Conservation (phyloP, 1,140 invertebrate species). For the Manduca sexta region DNA sequence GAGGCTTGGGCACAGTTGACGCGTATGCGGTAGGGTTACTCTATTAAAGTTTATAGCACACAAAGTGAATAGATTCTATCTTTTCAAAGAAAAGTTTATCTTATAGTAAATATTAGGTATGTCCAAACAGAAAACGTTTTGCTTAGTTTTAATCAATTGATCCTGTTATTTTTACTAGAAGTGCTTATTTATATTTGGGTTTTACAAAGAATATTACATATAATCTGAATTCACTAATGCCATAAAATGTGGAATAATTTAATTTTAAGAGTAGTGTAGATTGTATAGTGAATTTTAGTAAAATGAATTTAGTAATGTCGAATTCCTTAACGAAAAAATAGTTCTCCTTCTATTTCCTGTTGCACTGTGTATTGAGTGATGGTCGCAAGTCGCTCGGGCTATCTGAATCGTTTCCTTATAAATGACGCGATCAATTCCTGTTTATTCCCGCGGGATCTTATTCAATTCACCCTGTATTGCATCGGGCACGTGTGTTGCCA, state of each 20-base stretch:
- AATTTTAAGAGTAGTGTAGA: no score
- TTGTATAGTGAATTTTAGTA: no score
- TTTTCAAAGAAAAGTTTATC: no score
- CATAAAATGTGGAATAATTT: no score
- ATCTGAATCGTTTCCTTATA: conserved; percentile 59
- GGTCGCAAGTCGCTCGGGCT: conserved; percentile 41
- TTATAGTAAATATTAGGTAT: no score
- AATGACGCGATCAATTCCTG: conserved; percentile 65
- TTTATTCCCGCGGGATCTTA: conserved; percentile 32
- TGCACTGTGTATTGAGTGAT: conserved; percentile 35
- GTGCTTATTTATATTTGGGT: no score
- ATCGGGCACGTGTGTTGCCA: neutral
- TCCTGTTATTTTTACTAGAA: no score
- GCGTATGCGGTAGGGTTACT: neutral
- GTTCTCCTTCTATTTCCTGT: neutral
- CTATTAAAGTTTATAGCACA: neutral
- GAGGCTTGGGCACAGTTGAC: neutral
- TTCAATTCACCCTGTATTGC: neutral
- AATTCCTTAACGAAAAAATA: neutral
- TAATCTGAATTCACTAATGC: no score
- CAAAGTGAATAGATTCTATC: no score
- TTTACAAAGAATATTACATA: no score
- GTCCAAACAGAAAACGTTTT: no score
- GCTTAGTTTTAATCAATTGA: no score
- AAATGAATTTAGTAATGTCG: neutral